Evolutionary conservation across 2,888 invertebrate species (phyloP).

Genomic region (Philopedon plagiatum): DNA sequence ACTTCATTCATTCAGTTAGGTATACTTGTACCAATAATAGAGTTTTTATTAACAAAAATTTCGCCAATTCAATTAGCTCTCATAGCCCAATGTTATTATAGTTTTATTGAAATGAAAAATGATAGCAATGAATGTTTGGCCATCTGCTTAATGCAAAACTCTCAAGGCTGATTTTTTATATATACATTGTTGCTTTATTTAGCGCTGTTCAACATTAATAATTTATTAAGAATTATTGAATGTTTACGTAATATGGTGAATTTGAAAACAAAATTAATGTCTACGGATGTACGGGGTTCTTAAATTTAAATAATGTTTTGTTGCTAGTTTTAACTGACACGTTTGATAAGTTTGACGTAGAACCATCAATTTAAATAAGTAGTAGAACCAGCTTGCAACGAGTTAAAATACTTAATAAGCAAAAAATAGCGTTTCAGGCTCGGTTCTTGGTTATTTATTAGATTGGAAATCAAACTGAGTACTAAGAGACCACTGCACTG

Average conservation of each 20-base stretch:
- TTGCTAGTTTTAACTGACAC: no score
- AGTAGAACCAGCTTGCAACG: no score
- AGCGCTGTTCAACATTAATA: slow-evolving; percentile 31
- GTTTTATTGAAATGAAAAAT: slow-evolving; percentile 24
- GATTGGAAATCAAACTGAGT: no score
- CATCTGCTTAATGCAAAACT: slow-evolving; percentile 38
- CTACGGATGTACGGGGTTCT: background rate
- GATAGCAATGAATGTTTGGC: slow-evolving; percentile 9
- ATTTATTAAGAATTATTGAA: slow-evolving; percentile 35
- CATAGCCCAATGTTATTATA: slow-evolving; percentile 3
- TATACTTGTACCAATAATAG: background rate
- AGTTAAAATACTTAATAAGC: no score
- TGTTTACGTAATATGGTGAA: slow-evolving; percentile 15
- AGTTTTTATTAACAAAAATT: background rate
- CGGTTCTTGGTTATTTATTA: no score
- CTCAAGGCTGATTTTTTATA: slow-evolving; percentile 38
- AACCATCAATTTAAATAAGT: no score
- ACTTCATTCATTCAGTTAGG: no score
- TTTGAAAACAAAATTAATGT: slow-evolving; percentile 30
- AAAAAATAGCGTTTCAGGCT: no score
- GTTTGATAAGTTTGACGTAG: no score
- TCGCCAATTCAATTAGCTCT: background rate
- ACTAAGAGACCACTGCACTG: no score
- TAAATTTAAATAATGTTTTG: background rate
- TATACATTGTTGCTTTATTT: slow-evolving; percentile 25